Evolutionary conservation across 2,113 vertebrate species (phyloP).

Genomic region (Odocoileus virginianus): DNA sequence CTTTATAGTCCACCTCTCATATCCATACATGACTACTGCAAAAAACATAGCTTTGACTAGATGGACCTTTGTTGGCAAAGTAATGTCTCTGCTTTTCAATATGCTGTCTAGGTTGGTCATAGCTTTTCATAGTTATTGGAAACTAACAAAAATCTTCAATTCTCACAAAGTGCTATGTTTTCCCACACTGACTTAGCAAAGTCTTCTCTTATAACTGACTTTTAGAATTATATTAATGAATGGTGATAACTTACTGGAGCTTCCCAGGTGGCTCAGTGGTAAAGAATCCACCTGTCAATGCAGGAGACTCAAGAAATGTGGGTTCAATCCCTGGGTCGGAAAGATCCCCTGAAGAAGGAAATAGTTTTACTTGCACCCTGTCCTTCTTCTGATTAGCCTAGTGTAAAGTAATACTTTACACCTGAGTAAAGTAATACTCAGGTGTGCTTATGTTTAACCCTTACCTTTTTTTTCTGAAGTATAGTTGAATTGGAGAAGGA

Average conservation of each 20-base stretch:
- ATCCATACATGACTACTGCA: fast-evolving
- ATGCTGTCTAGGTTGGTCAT: not conserved
- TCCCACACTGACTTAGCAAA: not conserved
- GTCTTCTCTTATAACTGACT: not conserved
- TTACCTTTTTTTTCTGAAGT: not conserved
- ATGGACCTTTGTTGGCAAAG: not conserved
- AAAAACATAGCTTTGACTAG: not conserved
- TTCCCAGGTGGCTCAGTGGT: not conserved
- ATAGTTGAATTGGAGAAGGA: not conserved
- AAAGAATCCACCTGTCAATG: not conserved
- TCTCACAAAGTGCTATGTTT: not conserved
- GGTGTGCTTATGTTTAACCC: not conserved
- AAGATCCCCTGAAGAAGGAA: not conserved
- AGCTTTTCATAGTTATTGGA: not conserved
- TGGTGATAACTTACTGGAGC: not conserved
- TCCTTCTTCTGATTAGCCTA: not conserved
- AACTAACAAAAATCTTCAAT: not conserved
- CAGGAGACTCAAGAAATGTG: not conserved
- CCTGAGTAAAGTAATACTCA: too few relatives aligned
- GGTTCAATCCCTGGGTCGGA: not conserved
- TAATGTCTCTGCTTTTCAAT: not conserved
- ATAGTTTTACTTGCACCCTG: not conserved
- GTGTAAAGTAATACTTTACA: not conserved
- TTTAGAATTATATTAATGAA: not conserved
- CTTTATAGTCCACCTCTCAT: not conserved